Conservation (phyloP, 2,888 invertebrate species). For the Ligdia adustata region DNA sequence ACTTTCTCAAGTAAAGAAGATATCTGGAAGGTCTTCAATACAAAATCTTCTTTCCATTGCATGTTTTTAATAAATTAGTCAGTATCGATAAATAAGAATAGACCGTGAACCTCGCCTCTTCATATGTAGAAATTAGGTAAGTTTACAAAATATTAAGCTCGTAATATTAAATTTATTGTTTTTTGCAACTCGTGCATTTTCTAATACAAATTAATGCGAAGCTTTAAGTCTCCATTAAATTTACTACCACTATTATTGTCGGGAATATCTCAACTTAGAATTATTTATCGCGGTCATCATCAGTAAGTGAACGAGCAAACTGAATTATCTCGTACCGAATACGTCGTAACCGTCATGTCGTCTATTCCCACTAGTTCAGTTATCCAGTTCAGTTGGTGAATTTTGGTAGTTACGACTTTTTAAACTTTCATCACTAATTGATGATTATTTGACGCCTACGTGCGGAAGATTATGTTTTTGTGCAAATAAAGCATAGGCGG, state of each 20-base stretch:
- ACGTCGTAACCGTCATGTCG: slow-evolving; percentile 3
- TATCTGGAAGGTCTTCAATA: too few relatives aligned
- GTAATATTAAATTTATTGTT: too few relatives aligned
- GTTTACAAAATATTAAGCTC: too few relatives aligned
- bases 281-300: slow-evolving; percentile 23
- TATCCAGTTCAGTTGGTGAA: too few relatives aligned
- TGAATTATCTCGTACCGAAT: neutral
- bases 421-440: slow-evolving; percentile 10
- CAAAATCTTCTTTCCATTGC: too few relatives aligned
- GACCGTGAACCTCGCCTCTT: too few relatives aligned
- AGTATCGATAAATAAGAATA: too few relatives aligned
- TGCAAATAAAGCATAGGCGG: slow-evolving; percentile 38
- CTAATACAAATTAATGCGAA: slow-evolving; percentile 25
- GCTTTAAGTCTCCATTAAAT: slow-evolving; percentile 25
- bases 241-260: slow-evolving; percentile 19
- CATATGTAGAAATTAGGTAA: too few relatives aligned
- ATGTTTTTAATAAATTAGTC: too few relatives aligned
- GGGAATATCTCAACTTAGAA: slow-evolving; percentile 24
- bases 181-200: neutral
- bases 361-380: too few relatives aligned
- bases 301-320: neutral
- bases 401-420: neutral
- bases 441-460: slow-evolving; percentile 39
- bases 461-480: slow-evolving; percentile 40
- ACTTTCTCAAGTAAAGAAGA: too few relatives aligned